Conservation (phyloP, 2,113 vertebrate species). For the Mellivora capensis region DNA sequence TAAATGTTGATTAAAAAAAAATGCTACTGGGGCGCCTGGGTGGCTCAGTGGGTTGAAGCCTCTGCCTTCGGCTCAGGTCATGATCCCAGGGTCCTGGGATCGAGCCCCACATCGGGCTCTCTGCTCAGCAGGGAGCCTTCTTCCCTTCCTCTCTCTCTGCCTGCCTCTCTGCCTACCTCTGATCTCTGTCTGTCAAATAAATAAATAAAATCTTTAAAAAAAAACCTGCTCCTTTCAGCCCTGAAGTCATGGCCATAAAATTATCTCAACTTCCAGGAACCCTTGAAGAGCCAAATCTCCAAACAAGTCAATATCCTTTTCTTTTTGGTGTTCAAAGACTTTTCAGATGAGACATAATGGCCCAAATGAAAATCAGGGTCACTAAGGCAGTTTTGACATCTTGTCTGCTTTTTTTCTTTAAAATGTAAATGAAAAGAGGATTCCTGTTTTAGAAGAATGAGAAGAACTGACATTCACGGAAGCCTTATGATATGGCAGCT, state of each 20-base stretch:
- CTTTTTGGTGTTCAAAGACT: neutral
- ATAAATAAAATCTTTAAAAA: no score
- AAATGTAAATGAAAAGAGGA: neutral
- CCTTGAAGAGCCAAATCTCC: neutral
- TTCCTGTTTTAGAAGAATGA: neutral
- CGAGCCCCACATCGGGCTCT: no score
- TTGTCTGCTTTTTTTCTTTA: neutral
- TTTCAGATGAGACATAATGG: neutral
- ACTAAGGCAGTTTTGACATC: neutral
- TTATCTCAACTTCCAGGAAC: neutral
- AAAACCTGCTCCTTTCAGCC: neutral
- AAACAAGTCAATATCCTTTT: neutral
- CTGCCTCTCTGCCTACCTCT: no score
- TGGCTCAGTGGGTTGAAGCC: no score
- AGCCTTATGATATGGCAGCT: rapidly evolving
- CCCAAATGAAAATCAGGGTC: neutral
- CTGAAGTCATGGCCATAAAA: neutral
- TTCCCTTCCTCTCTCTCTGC: no score
- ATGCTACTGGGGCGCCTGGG: no score
- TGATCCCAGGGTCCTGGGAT: no score
- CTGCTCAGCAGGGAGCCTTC: no score
- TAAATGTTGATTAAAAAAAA: neutral
- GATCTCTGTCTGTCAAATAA: no score
- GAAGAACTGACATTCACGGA: neutral
- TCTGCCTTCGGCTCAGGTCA: no score